phyloP scores from a whole-genome alignment of 2,797 vertebrate species.

The Liparis tanakae region DNA sequence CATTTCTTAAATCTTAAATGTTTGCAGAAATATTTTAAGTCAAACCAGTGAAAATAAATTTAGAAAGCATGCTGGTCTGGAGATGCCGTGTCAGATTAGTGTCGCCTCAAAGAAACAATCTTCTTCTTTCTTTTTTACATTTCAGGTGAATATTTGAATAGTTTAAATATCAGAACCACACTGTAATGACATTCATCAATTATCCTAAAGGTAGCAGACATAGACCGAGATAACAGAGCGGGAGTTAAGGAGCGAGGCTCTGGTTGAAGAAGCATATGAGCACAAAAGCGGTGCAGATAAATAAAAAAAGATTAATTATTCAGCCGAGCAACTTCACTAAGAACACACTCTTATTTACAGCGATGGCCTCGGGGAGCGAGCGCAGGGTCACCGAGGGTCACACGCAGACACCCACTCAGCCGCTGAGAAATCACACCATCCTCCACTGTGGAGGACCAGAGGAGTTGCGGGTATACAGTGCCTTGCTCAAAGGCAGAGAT shows the following conservation, averaged over 20 bases:
- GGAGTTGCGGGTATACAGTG: conserved; percentile 19
- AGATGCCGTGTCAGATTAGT: not conserved
- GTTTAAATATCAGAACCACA: not conserved
- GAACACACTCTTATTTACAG: conserved; percentile 56
- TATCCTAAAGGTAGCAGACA: conserved; percentile 15
- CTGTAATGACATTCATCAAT: not conserved
- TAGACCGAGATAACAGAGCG: conserved; percentile 3
- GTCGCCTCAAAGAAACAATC: not conserved
- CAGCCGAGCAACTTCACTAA: conserved; percentile 37
- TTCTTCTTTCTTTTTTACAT: not conserved
- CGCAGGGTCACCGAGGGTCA: conserved; percentile 43
- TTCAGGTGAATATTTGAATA: conserved; percentile 4
- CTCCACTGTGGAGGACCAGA: conserved; percentile 16
- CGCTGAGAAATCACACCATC: conserved; percentile 5
- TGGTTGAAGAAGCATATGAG: conserved; percentile 6
- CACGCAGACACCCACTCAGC: conserved; percentile 51
- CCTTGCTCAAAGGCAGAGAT: conserved; percentile 23
- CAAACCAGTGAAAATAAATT: not conserved
- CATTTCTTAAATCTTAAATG: not conserved
- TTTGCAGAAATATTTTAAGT: not conserved
- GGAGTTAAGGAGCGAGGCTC: conserved; percentile 5
- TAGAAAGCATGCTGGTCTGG: not conserved
- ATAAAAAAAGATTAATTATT: conserved; percentile 48
- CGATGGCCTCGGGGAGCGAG: conserved; percentile 34
- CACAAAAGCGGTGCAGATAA: conserved; percentile 35